Evolutionary conservation across 2,888 invertebrate species (phyloP).

Genomic region (Orchesella flavescens): DNA sequence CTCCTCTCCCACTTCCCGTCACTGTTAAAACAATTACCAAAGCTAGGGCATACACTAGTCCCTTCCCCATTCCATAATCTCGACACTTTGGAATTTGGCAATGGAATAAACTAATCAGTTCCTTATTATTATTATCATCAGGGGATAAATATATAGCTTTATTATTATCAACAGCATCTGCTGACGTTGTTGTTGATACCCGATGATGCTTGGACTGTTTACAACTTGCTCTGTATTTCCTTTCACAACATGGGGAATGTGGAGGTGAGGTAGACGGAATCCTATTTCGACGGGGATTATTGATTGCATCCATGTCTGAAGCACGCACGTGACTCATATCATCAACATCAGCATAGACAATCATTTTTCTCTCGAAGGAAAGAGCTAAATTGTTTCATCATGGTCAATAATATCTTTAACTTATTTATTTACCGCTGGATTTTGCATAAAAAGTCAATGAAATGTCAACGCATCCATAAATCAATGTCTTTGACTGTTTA

Average conservation of each 20-base stretch:
- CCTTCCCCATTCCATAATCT: conserved; percentile 6
- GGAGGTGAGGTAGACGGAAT: not conserved
- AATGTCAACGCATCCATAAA: no score
- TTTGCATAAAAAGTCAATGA: no score
- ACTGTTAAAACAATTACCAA: conserved; percentile 24
- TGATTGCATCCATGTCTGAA: conserved; percentile 1
- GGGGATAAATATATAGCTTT: no score
- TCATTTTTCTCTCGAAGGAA: no score
- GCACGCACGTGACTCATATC: not conserved
- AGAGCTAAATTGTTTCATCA: no score
- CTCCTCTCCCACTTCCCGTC: conserved; percentile 20
- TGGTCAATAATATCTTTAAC: no score
- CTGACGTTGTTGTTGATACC: no score
- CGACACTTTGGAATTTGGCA: not conserved
- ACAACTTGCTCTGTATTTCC: not conserved
- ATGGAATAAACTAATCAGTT: no score
- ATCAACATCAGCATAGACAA: not conserved
- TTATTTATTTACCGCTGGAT: no score
- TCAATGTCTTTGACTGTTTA: no score
- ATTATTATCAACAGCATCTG: no score
- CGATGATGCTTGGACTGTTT: not conserved
- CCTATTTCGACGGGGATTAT: not conserved
- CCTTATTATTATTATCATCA: no score
- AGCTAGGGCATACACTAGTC: conserved; percentile 18
- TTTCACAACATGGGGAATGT: not conserved